Percentiles rank a stretch among this genome's conserved stretches.
Evolutionary conservation across 2,113 vertebrate genomes (phyloP).

Genomic region (Hydropotes inermis): DNA sequence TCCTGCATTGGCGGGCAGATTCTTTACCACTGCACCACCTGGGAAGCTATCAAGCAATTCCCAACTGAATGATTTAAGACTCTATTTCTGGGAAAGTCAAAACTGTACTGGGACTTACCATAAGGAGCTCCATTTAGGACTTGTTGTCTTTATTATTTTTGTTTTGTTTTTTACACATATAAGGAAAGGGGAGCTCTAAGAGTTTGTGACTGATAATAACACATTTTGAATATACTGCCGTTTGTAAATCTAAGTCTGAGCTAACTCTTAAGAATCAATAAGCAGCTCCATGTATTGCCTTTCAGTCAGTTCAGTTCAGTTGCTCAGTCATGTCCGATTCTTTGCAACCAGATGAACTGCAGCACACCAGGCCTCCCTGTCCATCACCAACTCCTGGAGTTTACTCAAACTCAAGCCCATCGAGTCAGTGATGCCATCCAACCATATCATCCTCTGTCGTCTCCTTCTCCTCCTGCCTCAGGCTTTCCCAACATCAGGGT

Average conservation of each 20-base stretch:
- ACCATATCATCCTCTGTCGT: neutral
- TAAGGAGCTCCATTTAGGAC: neutral
- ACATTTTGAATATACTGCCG: neutral
- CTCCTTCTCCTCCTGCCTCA: neutral
- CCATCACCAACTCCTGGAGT: neutral
- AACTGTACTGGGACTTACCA: neutral
- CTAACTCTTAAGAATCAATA: neutral
- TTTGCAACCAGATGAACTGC: rapidly evolving
- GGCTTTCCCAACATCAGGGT: neutral
- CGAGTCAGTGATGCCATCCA: neutral
- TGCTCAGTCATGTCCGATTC: neutral
- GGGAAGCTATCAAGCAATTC: neutral
- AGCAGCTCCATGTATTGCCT: neutral
- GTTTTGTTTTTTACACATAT: neutral
- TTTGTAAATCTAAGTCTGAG: neutral
- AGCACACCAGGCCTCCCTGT: neutral
- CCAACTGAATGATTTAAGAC: too few relatives aligned
- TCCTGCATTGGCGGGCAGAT: neutral
- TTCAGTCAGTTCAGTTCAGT: neutral
- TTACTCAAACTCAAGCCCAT: neutral
- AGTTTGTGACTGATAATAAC: neutral
- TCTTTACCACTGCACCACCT: neutral
- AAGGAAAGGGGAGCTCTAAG: neutral
- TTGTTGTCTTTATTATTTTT: neutral
- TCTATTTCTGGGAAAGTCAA: neutral